Base-by-base conservation (phyloP, 2,888 invertebrate species). In the Synanthedon formicaeformis region DNA sequence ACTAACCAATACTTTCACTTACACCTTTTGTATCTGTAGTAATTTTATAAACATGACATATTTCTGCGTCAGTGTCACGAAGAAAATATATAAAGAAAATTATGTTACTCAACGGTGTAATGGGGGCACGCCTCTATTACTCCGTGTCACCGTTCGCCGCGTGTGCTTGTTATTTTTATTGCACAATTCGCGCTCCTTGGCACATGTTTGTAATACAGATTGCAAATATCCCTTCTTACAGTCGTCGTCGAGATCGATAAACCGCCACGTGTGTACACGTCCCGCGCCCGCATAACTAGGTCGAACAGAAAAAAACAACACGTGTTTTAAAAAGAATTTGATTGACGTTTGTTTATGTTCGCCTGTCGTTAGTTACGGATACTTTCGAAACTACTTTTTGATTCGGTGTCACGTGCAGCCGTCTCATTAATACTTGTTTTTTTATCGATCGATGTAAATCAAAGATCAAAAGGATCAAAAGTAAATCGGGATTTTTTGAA, bases 121-220 rank as follows among this genome's bases (percentile, higher is more conserved):
- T 12, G 50, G 27, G 23, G 12, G 18, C 53, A 48, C 51, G 27
- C 53, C 56, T 60, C 59, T 51, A 51, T 61, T 60, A 49, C 60
- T 55, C 53, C 58, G 53, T 63, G 66, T 60, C 62, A 60, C 63
- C 60, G 54, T 57, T 54, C 63, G 65, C 62, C 57, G 52, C 57
- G 41, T 51, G 12, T 12, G 50, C 52, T 57, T 52, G 66, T 69
- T 68, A 70, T 66, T 73, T 71, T 73, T 69, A 75, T 64, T 69
- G 66, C 67, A 64, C 62, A 57, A 64, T 70, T 69, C 65, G 55
- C 62, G 58, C 62, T 64, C 59, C 60, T 67, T 65, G 66, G 69
- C 69, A 68, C 68, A 69, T 63, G 68, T 62, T 67, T 64, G 66
- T 63, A 63, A 62, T 65, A 63, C 61, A 65, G 60, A 66, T 69